A percentile compares a stretch with the other conserved stretches of the same genome.
Conservation (phyloP, 2,797 vertebrate species). For the Scolopax bukidnonensis region DNA sequence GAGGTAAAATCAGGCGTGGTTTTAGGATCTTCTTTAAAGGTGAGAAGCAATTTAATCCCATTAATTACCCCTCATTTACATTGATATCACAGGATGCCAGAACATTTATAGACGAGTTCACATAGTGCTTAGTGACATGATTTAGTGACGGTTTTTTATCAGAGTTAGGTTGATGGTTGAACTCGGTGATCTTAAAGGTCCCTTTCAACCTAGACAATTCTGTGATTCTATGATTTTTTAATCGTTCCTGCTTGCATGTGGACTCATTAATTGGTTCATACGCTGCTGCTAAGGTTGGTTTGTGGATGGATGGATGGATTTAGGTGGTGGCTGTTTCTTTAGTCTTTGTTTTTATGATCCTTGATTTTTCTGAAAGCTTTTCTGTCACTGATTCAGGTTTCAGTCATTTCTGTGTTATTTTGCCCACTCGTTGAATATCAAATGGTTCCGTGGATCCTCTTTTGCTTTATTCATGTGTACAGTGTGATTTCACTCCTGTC, state of each 20-base stretch:
- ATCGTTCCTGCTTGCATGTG: not conserved
- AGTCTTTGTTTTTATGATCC: not conserved
- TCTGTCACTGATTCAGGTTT: not conserved
- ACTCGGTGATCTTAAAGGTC: too few species aligned
- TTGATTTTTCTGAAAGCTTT: not conserved
- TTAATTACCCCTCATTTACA: not conserved
- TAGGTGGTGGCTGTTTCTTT: not conserved
- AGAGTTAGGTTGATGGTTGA: too few species aligned
- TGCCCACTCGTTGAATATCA: fast-evolving
- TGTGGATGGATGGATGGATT: not conserved
- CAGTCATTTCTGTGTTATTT: not conserved
- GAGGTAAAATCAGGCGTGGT: not conserved
- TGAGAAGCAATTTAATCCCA: not conserved
- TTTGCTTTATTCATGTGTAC: fast-evolving
- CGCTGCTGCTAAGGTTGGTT: not conserved
- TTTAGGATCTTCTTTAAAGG: not conserved
- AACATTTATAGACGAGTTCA: too few species aligned
- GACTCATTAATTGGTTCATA: fast-evolving
- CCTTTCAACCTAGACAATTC: too few species aligned
- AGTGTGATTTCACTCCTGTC: not conserved
- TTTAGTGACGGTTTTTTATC: too few species aligned
- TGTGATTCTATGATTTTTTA: not conserved
- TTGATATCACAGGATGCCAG: fast-evolving
- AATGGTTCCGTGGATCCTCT: not conserved
- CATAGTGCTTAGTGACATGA: too few species aligned